Evolutionary conservation across 2,113 vertebrate species (phyloP).

Genomic region (Fregetta grallaria): DNA sequence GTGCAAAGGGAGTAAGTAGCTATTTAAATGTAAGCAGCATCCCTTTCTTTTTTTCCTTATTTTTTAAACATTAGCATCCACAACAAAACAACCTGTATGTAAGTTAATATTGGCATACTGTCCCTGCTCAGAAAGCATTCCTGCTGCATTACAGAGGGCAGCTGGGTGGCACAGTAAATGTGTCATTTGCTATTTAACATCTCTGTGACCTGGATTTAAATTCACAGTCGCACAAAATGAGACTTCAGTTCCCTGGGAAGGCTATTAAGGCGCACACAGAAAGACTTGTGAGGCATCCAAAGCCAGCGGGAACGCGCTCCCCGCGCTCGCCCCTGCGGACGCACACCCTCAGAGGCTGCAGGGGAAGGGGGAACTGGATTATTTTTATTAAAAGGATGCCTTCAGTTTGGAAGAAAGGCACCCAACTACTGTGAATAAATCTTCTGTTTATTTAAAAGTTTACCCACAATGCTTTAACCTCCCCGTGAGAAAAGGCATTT

Average conservation of each 20-base stretch:
- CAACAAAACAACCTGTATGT: slow-evolving; percentile 54
- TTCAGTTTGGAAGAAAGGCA: slow-evolving; percentile 49
- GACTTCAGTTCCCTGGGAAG: slow-evolving; percentile 77
- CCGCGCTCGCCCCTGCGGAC: background rate
- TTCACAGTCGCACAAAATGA: slow-evolving; percentile 73
- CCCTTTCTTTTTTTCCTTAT: background rate
- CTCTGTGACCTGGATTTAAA: slow-evolving; percentile 85
- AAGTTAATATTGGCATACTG: slow-evolving; percentile 67
- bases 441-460: slow-evolving; percentile 55
- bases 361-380: slow-evolving; percentile 15
- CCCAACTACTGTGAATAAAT: slow-evolving; percentile 55
- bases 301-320: slow-evolving; percentile 47
- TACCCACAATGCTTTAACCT: slow-evolving; percentile 6
- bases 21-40: slow-evolving; percentile 62
- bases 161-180: slow-evolving; percentile 79
- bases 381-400: slow-evolving; percentile 60
- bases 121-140: slow-evolving; percentile 68
- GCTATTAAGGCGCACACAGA: slow-evolving; percentile 73
- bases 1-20: slow-evolving; percentile 54
- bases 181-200: slow-evolving; percentile 82
- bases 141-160: slow-evolving; percentile 72
- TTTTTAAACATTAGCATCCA: slow-evolving; percentile 28
- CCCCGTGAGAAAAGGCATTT: background rate
- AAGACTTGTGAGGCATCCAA: slow-evolving; percentile 71
- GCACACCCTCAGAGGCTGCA: background rate